A percentile compares a stretch with the other conserved stretches of the same genome.
Conservation (phyloP, 1,140 invertebrate species). For the Dysdera silvatica region DNA sequence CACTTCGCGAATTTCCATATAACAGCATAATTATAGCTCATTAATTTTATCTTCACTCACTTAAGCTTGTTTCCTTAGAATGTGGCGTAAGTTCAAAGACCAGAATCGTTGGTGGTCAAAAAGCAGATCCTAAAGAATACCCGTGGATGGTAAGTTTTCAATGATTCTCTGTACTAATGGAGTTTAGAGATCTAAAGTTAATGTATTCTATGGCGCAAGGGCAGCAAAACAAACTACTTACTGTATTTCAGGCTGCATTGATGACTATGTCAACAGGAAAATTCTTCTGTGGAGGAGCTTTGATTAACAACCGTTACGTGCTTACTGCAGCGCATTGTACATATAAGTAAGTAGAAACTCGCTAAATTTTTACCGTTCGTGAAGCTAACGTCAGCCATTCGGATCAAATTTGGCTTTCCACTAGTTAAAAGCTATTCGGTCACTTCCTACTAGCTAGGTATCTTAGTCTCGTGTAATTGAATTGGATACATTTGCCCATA, state of each 20-base stretch:
- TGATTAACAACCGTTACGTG: slow-evolving; percentile 35
- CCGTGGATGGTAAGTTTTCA: slow-evolving; percentile 65
- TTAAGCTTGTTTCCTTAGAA: slow-evolving; percentile 3
- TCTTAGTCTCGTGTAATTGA: no score
- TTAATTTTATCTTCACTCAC: not conserved
- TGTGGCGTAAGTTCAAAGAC: slow-evolving; percentile 21
- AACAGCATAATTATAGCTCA: not conserved
- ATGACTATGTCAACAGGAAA: slow-evolving; percentile 38
- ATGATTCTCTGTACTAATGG: not conserved
- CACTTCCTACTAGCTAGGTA: no score
- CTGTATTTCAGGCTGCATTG: slow-evolving; percentile 14
- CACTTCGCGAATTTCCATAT: no score
- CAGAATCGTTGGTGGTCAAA: slow-evolving; percentile 54
- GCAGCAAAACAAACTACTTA: not conserved
- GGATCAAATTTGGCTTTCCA: not conserved
- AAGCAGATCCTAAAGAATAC: slow-evolving; percentile 61
- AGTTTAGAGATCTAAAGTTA: not conserved
- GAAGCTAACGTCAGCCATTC: not conserved
- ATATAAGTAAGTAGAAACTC: slow-evolving; percentile 10
- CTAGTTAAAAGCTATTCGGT: not conserved
- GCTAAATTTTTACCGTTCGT: not conserved
- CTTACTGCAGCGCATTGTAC: slow-evolving; percentile 37
- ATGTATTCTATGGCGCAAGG: not conserved
- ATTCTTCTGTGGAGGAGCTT: slow-evolving; percentile 51
- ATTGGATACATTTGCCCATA: no score